These are phyloP conservation scores for Tromatobia lineatoria DNA, from an alignment of 2,888 invertebrate species.

Conservation along the genomic window DNA sequence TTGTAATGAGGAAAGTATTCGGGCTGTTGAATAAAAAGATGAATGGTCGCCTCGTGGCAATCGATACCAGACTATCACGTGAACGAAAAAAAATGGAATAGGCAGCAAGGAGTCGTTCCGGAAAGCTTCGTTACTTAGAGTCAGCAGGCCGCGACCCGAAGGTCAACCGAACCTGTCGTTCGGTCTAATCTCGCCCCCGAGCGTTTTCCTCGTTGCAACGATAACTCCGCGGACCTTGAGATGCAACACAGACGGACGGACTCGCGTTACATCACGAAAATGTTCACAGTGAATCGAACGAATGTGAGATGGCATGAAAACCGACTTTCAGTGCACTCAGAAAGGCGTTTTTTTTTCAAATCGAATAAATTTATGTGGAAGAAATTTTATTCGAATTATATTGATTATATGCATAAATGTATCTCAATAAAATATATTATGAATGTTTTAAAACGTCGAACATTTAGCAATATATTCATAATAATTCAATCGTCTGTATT, in stretches of 20 bases:
- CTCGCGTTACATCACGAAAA: background rate
- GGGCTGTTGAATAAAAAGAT: too few species aligned
- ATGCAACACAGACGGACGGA: background rate
- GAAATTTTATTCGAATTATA: too few species aligned
- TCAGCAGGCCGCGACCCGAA: conserved; percentile 25
- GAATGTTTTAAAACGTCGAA: too few species aligned
- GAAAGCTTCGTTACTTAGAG: background rate
- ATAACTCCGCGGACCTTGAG: conserved; percentile 38
- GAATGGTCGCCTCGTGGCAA: too few species aligned
- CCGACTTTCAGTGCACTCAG: background rate
- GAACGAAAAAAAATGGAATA: background rate
- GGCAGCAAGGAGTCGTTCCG: background rate
- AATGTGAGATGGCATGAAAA: background rate
- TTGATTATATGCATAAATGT: too few species aligned
- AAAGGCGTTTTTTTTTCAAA: background rate
- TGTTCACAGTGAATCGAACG: background rate
- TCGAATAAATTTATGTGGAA: too few species aligned
- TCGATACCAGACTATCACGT: too few species aligned
- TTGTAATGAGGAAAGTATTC: too few species aligned
- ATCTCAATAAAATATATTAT: too few species aligned
- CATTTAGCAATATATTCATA: too few species aligned
- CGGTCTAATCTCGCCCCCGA: conserved; percentile 28
- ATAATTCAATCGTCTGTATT: too few species aligned
- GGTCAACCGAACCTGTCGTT: conserved; percentile 27
- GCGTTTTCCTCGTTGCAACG: conserved; percentile 20